Evolutionary conservation across 2,797 vertebrate genomes (phyloP), one percentile per base, ranked within the genome.

Genomic region (Gadopsis bispinosus): DNA sequence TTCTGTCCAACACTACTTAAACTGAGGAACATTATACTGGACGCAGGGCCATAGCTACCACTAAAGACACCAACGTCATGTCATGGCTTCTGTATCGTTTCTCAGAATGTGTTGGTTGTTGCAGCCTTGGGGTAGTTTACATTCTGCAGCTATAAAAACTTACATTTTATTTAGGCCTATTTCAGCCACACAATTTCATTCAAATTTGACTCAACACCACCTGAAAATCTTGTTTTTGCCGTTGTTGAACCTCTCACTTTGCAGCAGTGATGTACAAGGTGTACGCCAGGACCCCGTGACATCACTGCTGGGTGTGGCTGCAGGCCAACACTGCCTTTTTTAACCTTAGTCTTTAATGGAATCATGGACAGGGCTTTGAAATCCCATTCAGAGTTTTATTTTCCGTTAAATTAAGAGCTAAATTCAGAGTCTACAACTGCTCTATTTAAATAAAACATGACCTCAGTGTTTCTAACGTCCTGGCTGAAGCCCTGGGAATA

Each of bases 1-100:
- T 51, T 61, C n/a, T n/a, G 41, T 43, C 41, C 51, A 43, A 14
- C 69, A 26, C 6, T 33, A 29, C 59, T 75, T 60, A 65, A 63
- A 53, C 29, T 35, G 63, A 59, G n/a, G 17, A 0, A 41, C 0
- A 43, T 19, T 17, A 58, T 14, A 60, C 63, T 31, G 53, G 16
- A 58, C 13, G 31, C 5, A 53, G 39, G 16, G 39, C 39, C 8
- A 29, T 7, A 43, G 37, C 55, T 39, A 4, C 20, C 7, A 43
- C 0, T 37, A n/a, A 73, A 10, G 29, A 65, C 43, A 50, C 31
- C 6, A 39, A 69, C 13, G 6, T 70, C 8, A 9, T 43, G 54
- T 26, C 37, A 22, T 43, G 54, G 20, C 37, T 17, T 60, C n/a
- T 9, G 14, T 56, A 14, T 19, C 48, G 12, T 35, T 45, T 68